Evolutionary conservation across 2,797 vertebrate species (phyloP), one percentile per base, ranked within the genome.

Genomic region (Gymnodraco acuticeps): DNA sequence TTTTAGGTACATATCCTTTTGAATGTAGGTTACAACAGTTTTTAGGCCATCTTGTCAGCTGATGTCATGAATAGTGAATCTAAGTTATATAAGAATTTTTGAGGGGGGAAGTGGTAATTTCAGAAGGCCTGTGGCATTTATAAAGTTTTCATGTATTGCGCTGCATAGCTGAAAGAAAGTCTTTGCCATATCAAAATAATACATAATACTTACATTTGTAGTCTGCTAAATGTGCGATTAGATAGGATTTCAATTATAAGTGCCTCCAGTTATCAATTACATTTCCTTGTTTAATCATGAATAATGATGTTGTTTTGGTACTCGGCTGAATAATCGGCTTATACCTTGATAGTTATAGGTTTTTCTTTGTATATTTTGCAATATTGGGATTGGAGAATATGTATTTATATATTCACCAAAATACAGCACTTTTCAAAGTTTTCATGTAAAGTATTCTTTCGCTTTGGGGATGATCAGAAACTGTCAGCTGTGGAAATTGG

Each of bases 111-210:
- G 83, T 78, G 69, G 74, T 82, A 72, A 82, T 88, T 83, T 80
- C 82, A 83, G 53, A 5, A 83, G 77, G 66, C 66, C 68, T 75
- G 70, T 76, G 78, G 81, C 73, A 59, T 88, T 87, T 72, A 73
- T 85, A 71, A 88, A 87, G 82, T 78, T 87, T 87, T 84, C 55
- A 80, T 88, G 80, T 81, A 78, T 59, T 71, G 52, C 59, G 2
- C 59, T 38, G 58, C 68, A 65, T 48, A 83, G 71, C 51, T 65
- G 20, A 81, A 50, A 52, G 59, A 50, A 86, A 86, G 65, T 52
- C 70, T 52, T 69, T 63, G 62, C 80, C 71, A 74, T 74, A 74
- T 81, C 64, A 78, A 75, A 74, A 56, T 2, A 27, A 54, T 61
- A n/a, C 47, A 46, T 14, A 46, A 38, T 23, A 48, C 58, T 41